These are phyloP conservation scores for Catamblyrhynchus diadema DNA, from an alignment of 2,797 vertebrate species.

Conservation along the genomic window DNA sequence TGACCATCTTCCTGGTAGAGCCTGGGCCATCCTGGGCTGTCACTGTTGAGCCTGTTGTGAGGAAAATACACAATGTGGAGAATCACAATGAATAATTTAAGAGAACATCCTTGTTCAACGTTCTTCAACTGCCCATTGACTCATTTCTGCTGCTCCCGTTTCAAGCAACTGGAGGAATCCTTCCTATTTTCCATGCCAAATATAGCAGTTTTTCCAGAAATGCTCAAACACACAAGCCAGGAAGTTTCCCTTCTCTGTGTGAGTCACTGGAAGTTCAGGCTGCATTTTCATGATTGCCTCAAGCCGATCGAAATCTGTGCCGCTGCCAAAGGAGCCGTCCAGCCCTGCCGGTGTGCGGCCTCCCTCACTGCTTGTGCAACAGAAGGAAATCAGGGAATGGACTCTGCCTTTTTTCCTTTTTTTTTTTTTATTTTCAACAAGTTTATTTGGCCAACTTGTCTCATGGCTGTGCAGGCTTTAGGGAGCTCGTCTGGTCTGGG, in stretches of 20 bases:
- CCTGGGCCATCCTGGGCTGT: not conserved
- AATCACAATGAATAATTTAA: constrained; percentile 16
- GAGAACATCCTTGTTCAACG: not conserved
- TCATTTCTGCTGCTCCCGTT: constrained; percentile 48
- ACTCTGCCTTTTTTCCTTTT: not conserved
- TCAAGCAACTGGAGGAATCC: constrained; percentile 31
- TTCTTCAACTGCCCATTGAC: constrained; percentile 33
- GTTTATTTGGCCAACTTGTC: not conserved
- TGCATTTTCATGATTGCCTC: constrained; percentile 42
- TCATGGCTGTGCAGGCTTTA: not conserved
- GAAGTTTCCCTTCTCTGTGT: constrained; percentile 56
- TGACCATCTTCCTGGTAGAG: not conserved
- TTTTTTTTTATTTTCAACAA: not conserved
- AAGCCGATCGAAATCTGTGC: constrained; percentile 28
- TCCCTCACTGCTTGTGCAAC: not conserved
- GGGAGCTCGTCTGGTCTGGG: not conserved
- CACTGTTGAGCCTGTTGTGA: not conserved
- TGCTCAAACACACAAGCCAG: constrained; percentile 46
- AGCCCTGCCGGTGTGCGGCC: not conserved
- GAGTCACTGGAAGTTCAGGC: constrained; percentile 68
- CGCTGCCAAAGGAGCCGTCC: not conserved
- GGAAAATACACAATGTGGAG: not conserved
- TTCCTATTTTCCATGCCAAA: constrained; percentile 68
- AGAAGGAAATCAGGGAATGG: not conserved
- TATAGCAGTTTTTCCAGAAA: constrained; percentile 68